Conservation (phyloP, 2,888 invertebrate genomes). For the Ectemnius cavifrons region DNA sequence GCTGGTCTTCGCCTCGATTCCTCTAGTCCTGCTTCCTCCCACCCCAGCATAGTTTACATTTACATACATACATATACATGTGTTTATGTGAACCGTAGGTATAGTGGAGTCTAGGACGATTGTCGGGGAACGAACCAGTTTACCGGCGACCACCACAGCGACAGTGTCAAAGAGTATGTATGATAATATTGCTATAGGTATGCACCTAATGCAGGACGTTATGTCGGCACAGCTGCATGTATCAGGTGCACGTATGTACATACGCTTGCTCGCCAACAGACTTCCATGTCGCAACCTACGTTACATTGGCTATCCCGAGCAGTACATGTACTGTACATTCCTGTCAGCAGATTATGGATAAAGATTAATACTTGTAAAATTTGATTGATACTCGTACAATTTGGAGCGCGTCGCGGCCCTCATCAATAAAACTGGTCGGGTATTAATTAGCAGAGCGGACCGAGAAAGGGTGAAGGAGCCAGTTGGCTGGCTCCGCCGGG, state of each 20-base stretch:
- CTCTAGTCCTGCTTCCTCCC: not conserved
- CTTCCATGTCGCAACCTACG: conserved; percentile 7
- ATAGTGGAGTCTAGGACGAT: conserved; percentile 34
- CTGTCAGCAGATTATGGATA: no score
- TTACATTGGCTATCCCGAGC: conserved; percentile 9
- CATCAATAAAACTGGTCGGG: no score
- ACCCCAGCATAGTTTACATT: no score
- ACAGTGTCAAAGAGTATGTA: conserved; percentile 29
- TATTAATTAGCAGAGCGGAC: no score
- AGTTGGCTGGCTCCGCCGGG: no score
- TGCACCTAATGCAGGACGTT: not conserved
- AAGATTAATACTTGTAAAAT: no score
- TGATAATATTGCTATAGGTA: conserved; percentile 5
- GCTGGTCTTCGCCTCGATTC: no score
- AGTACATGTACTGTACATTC: no score
- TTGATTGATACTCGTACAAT: no score
- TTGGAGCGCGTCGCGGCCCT: no score
- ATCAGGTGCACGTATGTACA: conserved; percentile 8
- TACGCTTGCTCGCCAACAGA: not conserved
- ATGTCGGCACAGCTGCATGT: conserved; percentile 17
- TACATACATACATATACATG: no score
- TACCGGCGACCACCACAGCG: conserved; percentile 45
- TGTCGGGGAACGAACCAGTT: conserved; percentile 55
- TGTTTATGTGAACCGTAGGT: not conserved
- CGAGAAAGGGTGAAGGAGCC: no score